Percentiles rank a stretch among this genome's conserved stretches.
These are phyloP conservation scores for Oryzaephilus surinamensis DNA, from an alignment of 1,140 invertebrate species.

Conservation along the genomic window DNA sequence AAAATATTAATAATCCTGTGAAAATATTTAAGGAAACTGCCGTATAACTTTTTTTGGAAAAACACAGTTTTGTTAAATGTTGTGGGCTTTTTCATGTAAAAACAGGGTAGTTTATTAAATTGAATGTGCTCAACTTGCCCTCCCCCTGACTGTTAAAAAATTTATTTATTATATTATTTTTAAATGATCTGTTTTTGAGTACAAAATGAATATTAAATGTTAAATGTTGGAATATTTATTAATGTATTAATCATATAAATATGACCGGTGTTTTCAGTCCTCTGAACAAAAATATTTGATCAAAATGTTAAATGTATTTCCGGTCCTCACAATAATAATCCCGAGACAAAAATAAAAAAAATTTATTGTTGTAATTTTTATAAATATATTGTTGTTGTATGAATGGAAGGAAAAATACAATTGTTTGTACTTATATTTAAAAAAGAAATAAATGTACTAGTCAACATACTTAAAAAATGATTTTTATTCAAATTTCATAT, in stretches of 20 bases:
- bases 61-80: too few relatives aligned
- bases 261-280: too few relatives aligned
- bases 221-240: too few relatives aligned
- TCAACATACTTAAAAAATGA: conserved; percentile 12
- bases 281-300: too few relatives aligned
- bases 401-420: too few relatives aligned
- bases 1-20: conserved; percentile 25
- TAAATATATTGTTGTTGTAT: too few relatives aligned
- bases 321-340: too few relatives aligned
- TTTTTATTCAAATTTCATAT: conserved; percentile 10
- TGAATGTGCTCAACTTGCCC: conserved; percentile 8
- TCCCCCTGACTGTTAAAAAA: conserved; percentile 2
- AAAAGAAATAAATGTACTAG: conserved; percentile 9
- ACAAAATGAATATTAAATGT: too few relatives aligned
- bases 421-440: conserved; percentile 11
- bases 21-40: conserved; percentile 29
- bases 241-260: too few relatives aligned
- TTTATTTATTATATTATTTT: too few relatives aligned
- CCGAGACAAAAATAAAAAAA: conserved; percentile 5
- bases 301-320: too few relatives aligned
- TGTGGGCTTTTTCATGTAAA: not conserved
- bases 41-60: conserved; percentile 15
- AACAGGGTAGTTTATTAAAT: conserved; percentile 1
- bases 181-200: too few relatives aligned
- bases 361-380: conserved; percentile 6